phyloP scores from a whole-genome alignment of 1,140 invertebrate genomes.

The Thaumetopoea pityocampa region DNA sequence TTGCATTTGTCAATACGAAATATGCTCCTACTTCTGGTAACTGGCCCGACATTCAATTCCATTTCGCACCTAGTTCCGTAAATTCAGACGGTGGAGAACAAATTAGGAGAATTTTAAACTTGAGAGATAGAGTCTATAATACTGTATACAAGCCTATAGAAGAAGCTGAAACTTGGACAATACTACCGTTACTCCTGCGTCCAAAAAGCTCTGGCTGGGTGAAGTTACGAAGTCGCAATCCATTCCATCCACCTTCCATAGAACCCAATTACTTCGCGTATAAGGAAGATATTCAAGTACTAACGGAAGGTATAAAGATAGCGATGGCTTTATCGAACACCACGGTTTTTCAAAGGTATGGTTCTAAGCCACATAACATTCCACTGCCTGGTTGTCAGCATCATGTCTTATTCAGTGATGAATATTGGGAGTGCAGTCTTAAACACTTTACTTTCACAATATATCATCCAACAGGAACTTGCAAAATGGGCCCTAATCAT shows the following conservation, averaged over 20 bases:
- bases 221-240: slow-evolving; percentile 86
- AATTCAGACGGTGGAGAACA: slow-evolving; percentile 88
- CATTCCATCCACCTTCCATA: slow-evolving; percentile 88
- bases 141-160: slow-evolving; percentile 89
- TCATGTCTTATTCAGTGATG: slow-evolving; percentile 84
- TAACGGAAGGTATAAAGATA: slow-evolving; percentile 89
- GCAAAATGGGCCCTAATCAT: slow-evolving; percentile 88
- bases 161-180: slow-evolving; percentile 88
- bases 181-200: slow-evolving; percentile 86
- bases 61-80: slow-evolving; percentile 88
- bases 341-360: slow-evolving; percentile 86
- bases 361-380: slow-evolving; percentile 85
- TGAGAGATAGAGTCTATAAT: slow-evolving; percentile 88
- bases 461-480: slow-evolving; percentile 90
- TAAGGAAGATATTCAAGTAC: slow-evolving; percentile 83
- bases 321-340: slow-evolving; percentile 87
- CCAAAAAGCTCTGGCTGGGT: slow-evolving; percentile 90
- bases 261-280: slow-evolving; percentile 94
- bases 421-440: slow-evolving; percentile 91
- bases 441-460: slow-evolving; percentile 90
- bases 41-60: slow-evolving; percentile 92
- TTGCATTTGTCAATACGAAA: slow-evolving; percentile 89
- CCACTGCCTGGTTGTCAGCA: slow-evolving; percentile 88
- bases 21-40: slow-evolving; percentile 83
- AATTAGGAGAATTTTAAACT: slow-evolving; percentile 84